Evolutionary conservation across 2,113 vertebrate genomes (phyloP).

Genomic region (Pseudorasbora parva): DNA sequence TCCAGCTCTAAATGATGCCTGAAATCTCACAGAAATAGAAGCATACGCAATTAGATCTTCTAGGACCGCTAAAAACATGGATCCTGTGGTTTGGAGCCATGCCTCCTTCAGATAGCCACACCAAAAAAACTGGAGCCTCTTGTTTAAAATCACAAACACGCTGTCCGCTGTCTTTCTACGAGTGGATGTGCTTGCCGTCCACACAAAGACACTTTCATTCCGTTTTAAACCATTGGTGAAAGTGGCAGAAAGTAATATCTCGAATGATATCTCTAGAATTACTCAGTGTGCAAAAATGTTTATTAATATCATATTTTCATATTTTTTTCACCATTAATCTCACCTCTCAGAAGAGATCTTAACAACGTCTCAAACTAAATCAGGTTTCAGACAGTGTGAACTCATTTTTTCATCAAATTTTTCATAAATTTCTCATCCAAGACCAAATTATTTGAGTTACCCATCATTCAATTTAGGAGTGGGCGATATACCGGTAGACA

Average conservation of each 20-base stretch:
- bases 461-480: not conserved
- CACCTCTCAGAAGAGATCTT: too few relatives aligned
- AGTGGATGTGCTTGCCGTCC: conserved; percentile 29
- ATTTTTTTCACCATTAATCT: not conserved
- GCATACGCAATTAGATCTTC: not conserved
- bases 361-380: too few relatives aligned
- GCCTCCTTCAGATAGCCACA: conserved; percentile 14
- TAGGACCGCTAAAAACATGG: not conserved
- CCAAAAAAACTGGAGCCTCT: not conserved
- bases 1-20: conserved; percentile 34
- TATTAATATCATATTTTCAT: not conserved
- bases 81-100: not conserved
- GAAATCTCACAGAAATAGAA: conserved; percentile 13
- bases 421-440: not conserved
- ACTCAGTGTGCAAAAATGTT: not conserved
- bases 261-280: not conserved
- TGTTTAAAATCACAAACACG: conserved; percentile 8
- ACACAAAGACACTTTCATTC: not conserved
- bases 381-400: too few relatives aligned
- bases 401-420: too few relatives aligned
- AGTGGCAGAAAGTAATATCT: too few relatives aligned
- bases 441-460: not conserved
- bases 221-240: not conserved
- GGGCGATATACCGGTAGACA: too few relatives aligned
- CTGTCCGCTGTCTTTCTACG: conserved; percentile 5